phyloP scores from a whole-genome alignment of 2,888 invertebrate genomes.

The Pemphredon lugubris region DNA sequence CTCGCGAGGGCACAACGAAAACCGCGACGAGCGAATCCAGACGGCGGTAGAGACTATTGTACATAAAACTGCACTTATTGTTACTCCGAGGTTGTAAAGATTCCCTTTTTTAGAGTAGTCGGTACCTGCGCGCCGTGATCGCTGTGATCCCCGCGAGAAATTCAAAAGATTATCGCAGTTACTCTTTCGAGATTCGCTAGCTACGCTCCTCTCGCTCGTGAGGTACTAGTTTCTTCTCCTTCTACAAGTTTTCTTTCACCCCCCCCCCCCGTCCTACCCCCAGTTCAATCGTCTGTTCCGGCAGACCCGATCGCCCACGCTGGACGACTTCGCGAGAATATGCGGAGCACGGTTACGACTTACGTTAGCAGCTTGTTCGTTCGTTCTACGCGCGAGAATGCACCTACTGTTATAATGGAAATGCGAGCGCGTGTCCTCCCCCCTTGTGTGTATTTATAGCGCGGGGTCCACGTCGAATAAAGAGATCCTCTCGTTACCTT shows the following conservation, averaged over 20 bases:
- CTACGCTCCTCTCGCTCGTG: slow-evolving; percentile 17
- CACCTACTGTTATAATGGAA: not conserved
- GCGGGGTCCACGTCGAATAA: too few relatives aligned
- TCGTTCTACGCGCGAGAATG: not conserved
- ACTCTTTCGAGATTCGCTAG: slow-evolving; percentile 47
- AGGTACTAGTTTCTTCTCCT: slow-evolving; percentile 32
- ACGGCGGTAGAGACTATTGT: slow-evolving; percentile 48
- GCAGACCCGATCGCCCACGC: slow-evolving; percentile 15
- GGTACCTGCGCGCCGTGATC: slow-evolving; percentile 10
- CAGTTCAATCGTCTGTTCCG: slow-evolving; percentile 39
- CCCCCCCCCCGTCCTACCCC: too few relatives aligned
- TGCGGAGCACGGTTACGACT: not conserved
- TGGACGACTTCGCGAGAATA: slow-evolving; percentile 20
- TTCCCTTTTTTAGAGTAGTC: slow-evolving; percentile 32
- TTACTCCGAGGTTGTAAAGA: slow-evolving; percentile 58
- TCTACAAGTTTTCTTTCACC: too few relatives aligned
- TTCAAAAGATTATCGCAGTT: slow-evolving; percentile 41
- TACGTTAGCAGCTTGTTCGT: not conserved
- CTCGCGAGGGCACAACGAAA: slow-evolving; percentile 25
- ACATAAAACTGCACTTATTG: slow-evolving; percentile 61
- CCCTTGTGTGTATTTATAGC: too few relatives aligned
- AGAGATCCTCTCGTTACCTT: too few relatives aligned
- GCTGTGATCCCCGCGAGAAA: slow-evolving; percentile 7
- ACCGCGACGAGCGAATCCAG: slow-evolving; percentile 30
- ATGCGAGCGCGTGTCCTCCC: too few relatives aligned